A percentile compares a stretch with the other conserved stretches of the same genome.
Evolutionary conservation across 2,797 vertebrate genomes (phyloP).

Genomic region (Chaenodraco wilsoni): DNA sequence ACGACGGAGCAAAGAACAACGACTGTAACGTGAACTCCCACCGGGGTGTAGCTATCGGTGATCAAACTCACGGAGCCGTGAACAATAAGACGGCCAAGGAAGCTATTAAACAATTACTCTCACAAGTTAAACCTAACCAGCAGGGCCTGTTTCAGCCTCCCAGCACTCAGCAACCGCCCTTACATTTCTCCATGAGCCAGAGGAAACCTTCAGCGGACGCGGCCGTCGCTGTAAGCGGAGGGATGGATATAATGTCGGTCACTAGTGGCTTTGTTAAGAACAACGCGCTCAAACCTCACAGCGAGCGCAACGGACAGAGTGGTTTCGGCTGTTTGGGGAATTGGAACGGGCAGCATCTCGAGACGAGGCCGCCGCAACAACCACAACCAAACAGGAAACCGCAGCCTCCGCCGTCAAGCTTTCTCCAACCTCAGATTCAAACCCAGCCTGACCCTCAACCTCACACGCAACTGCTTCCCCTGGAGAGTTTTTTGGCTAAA

Average conservation of each 20-base stretch:
- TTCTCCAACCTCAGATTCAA: constrained; percentile 68
- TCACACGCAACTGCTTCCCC: constrained; percentile 67
- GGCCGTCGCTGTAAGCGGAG: constrained; percentile 64
- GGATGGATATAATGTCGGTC: constrained; percentile 66
- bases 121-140: constrained; percentile 71
- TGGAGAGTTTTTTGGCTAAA: constrained; percentile 81
- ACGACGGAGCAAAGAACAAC: constrained; percentile 55
- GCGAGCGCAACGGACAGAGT: constrained; percentile 61
- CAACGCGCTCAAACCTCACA: constrained; percentile 69
- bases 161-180: constrained; percentile 55
- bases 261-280: constrained; percentile 74
- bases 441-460: constrained; percentile 63
- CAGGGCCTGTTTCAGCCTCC: constrained; percentile 70
- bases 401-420: constrained; percentile 56
- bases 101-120: constrained; percentile 62
- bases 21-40: constrained; percentile 64
- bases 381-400: constrained; percentile 56
- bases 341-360: constrained; percentile 75
- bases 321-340: constrained; percentile 74
- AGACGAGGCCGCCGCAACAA: constrained; percentile 55
- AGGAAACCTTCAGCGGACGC: constrained; percentile 71
- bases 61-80: constrained; percentile 56
- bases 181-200: constrained; percentile 74
- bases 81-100: constrained; percentile 67
- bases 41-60: constrained; percentile 9